Base-by-base conservation (phyloP, 2,113 vertebrate genomes). In the Saccopteryx leptura region DNA sequence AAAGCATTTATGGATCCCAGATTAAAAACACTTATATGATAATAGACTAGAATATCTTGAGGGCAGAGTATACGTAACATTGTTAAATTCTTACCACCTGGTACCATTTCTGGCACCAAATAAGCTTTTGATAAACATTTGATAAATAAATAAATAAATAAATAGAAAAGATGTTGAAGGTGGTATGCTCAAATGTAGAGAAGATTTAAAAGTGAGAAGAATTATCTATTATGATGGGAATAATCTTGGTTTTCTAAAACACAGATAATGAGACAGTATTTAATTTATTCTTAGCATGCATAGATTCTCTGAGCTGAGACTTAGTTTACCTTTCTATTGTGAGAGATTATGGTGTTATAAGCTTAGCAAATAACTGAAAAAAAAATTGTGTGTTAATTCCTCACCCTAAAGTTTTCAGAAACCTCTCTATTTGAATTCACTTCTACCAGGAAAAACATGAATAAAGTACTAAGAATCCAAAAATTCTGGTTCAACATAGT, bases 11-110 rank as follows among this genome's bases (percentile, higher is more conserved):
- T 78, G 60, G 63, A 82, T 39, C 39, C 26, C 39, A 78, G 31
- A 63, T n/a, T 39, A 63, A 63, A 65, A 93, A 82, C 12, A 93
- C 9, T 90, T 88, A 74, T 26, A 56, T 90, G 85, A 74, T 26
- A 56, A 54, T 9, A 89, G 74, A 60, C 26, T 9, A 31, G n/a
- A 80, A 74, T 24, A 72, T 74, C 52, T 69, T 95, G 84, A 76
- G 6, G 23, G 31, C 18, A 88, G 50, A 19, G 5, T 31, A 24
- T 4, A 60, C 5, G 54, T 58, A 28, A 63, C 26, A 63, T 15
- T 58, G 21, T 54, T 39, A 66, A 48, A n/a, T 46, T 79, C 5
- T 92, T 60, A 84, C 66, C 31, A 50, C 5, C 13, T 61, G 63
- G 58, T 72, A 18, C 31, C 11, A 72, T 58, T 89, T 94, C 50